Evolutionary conservation across 2,113 vertebrate species (phyloP).

Genomic region (Buteo buteo): DNA sequence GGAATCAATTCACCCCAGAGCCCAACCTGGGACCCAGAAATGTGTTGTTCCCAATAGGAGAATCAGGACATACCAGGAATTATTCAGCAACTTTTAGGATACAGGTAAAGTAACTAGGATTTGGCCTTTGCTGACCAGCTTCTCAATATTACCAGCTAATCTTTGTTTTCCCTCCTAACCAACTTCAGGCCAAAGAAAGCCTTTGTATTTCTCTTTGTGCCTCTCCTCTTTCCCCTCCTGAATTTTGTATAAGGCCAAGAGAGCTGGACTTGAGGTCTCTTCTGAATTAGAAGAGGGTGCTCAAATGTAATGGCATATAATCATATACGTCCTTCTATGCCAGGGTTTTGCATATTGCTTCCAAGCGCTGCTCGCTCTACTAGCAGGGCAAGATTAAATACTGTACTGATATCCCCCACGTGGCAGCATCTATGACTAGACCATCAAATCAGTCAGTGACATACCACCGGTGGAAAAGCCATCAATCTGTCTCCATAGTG

Average conservation of each 20-base stretch:
- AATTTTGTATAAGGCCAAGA: background rate
- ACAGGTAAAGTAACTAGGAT: background rate
- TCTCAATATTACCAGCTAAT: background rate
- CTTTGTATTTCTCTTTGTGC: background rate
- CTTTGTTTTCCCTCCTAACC: background rate
- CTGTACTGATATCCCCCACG: background rate
- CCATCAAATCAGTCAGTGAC: background rate
- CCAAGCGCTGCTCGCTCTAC: fast-evolving
- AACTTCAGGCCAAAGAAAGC: background rate
- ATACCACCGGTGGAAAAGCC: background rate
- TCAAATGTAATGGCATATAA: background rate
- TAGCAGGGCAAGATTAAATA: background rate
- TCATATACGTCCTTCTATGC: background rate
- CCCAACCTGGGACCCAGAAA: background rate
- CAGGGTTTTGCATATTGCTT: background rate
- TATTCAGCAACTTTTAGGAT: background rate
- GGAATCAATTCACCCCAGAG: background rate
- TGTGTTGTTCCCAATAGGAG: background rate
- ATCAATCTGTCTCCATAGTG: background rate
- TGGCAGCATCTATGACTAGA: background rate
- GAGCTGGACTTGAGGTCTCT: background rate
- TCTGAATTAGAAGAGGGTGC: background rate
- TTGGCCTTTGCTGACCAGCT: background rate
- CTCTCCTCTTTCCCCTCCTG: background rate
- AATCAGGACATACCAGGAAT: background rate